Evolutionary conservation across 2,113 vertebrate species (phyloP).

Genomic region (Sarotherodon lohbergeri): DNA sequence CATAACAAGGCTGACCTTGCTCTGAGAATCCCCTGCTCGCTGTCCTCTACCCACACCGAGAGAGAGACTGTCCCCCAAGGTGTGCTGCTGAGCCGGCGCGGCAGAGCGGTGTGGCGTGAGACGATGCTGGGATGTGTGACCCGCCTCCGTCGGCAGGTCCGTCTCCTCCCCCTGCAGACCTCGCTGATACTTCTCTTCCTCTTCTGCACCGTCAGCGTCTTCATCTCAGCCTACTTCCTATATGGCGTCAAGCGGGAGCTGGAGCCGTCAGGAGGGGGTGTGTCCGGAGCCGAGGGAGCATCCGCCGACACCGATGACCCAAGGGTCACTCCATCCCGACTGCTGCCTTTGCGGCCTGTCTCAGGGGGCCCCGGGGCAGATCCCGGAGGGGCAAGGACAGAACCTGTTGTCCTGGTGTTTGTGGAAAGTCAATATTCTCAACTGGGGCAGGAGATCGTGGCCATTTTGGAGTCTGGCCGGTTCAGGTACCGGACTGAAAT

Average conservation of each 20-base stretch:
- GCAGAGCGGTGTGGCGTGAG: slow-evolving; percentile 52
- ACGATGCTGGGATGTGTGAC: slow-evolving; percentile 80
- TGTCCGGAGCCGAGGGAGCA: slow-evolving; percentile 71
- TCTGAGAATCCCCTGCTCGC: background rate
- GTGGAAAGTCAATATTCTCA: slow-evolving; percentile 98
- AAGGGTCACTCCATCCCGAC: slow-evolving; percentile 81
- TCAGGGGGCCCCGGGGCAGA: slow-evolving; percentile 67
- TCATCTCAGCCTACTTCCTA: slow-evolving; percentile 95
- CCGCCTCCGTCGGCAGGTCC: slow-evolving; percentile 86
- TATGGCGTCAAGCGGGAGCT: slow-evolving; percentile 94
- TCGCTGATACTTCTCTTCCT: slow-evolving; percentile 90
- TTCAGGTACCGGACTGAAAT: slow-evolving; percentile 96
- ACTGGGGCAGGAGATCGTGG: slow-evolving; percentile 95
- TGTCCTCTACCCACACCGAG: background rate
- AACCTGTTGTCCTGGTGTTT: slow-evolving; percentile 93
- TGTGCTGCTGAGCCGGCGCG: slow-evolving; percentile 52
- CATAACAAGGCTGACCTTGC: slow-evolving; percentile 12
- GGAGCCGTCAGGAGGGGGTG: slow-evolving; percentile 82
- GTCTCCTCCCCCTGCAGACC: slow-evolving; percentile 91
- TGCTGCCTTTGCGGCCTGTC: slow-evolving; percentile 78
- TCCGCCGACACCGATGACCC: slow-evolving; percentile 81
- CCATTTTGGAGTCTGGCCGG: slow-evolving; percentile 92
- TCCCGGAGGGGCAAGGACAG: slow-evolving; percentile 79
- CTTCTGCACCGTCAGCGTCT: slow-evolving; percentile 94
- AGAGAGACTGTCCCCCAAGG: slow-evolving; percentile 53